These are phyloP conservation scores for Notarius lentiginosus DNA, from an alignment of 2,113 vertebrate species.

Conservation along the genomic window DNA sequence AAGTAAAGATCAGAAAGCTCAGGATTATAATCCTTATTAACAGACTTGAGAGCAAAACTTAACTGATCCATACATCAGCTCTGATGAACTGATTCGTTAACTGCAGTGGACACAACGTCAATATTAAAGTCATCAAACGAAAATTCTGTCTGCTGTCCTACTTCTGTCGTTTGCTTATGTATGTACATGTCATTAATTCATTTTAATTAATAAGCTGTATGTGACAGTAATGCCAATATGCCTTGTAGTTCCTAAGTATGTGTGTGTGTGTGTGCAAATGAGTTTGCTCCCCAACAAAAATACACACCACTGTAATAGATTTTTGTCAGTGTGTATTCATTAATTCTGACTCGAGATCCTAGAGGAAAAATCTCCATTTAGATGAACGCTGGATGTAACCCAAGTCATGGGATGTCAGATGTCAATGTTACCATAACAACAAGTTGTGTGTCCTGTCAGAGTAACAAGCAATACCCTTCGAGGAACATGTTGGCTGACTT, in stretches of 20 bases:
- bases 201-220: conserved; percentile 15
- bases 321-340: not conserved
- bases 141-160: not conserved
- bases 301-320: not conserved
- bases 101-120: not conserved
- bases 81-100: not conserved
- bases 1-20: not conserved
- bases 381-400: not conserved
- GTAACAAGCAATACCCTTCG: not conserved
- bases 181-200: conserved; percentile 36
- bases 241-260: conserved; percentile 11
- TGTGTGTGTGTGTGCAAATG: conserved; percentile 21
- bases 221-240: conserved; percentile 21
- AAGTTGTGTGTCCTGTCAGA: not conserved
- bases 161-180: not conserved
- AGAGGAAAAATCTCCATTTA: not conserved
- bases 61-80: not conserved
- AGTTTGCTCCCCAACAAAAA: not conserved
- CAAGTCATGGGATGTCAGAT: not conserved
- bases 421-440: not conserved
- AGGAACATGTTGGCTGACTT: not conserved
- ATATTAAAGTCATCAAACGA: not conserved
- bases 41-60: not conserved
- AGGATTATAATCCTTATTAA: not conserved
- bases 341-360: not conserved